These are phyloP conservation scores for Chaunax sp. DNA, from an alignment of 2,797 vertebrate species.

Conservation along the genomic window DNA sequence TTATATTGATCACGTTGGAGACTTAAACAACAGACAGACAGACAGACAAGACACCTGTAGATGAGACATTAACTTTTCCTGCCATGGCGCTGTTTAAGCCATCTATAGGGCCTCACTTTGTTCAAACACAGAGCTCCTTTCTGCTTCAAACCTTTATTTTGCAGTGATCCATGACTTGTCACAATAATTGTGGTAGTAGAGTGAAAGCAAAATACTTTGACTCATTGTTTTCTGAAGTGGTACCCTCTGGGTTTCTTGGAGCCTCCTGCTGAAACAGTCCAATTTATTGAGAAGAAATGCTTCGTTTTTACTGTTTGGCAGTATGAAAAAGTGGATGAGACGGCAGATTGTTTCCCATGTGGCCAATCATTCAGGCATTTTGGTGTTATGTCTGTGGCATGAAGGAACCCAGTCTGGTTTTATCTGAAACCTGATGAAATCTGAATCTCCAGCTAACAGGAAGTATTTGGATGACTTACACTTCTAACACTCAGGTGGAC, in stretches of 20 bases:
- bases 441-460: slow-evolving; percentile 37
- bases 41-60: slow-evolving; percentile 21
- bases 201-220: slow-evolving; percentile 26
- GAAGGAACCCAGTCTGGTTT: slow-evolving; percentile 49
- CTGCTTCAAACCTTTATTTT: slow-evolving; percentile 33
- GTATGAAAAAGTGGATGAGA: slow-evolving; percentile 34
- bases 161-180: slow-evolving; percentile 37
- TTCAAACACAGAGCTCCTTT: slow-evolving; percentile 46
- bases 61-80: not conserved
- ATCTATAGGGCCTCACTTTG: too few species aligned
- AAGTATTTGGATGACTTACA: slow-evolving; percentile 43
- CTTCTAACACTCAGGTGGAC: slow-evolving; percentile 2
- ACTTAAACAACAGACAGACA: slow-evolving; percentile 15
- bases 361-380: too few species aligned
- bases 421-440: slow-evolving; percentile 50
- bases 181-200: slow-evolving; percentile 15
- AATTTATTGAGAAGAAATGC: slow-evolving; percentile 21
- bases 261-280: slow-evolving; percentile 10
- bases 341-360: slow-evolving; percentile 2
- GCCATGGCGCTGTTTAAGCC: slow-evolving; percentile 34
- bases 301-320: slow-evolving; percentile 34
- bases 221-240: slow-evolving; percentile 24
- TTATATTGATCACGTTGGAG: not conserved
- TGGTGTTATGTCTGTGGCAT: slow-evolving; percentile 45
- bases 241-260: slow-evolving; percentile 9